These are phyloP conservation scores for Drepana falcataria DNA, from an alignment of 2,888 invertebrate species.

Conservation along the genomic window DNA sequence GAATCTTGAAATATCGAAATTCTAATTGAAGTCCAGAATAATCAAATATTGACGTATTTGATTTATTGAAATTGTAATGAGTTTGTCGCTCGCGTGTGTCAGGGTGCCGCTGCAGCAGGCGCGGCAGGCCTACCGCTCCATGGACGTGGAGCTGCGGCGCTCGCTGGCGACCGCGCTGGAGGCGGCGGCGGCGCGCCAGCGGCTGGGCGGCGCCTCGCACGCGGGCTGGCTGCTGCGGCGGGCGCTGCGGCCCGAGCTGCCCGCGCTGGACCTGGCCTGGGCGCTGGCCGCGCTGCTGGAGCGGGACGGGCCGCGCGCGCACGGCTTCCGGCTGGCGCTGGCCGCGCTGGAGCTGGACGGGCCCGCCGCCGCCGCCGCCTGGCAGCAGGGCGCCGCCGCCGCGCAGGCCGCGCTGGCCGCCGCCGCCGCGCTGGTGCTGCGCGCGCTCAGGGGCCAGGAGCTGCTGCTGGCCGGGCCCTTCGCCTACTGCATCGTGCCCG, in stretches of 20 bases:
- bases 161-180: constrained; percentile 86
- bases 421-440: constrained; percentile 85
- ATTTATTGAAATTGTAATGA: no score
- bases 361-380: constrained; percentile 26
- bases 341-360: constrained; percentile 49
- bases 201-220: constrained; percentile 83
- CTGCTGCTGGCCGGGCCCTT: constrained; percentile 94
- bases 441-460: constrained; percentile 82
- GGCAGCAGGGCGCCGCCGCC: no score
- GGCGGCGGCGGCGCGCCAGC: constrained; percentile 81
- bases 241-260: no score
- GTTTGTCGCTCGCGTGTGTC: constrained; percentile 6
- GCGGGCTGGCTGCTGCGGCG: no score
- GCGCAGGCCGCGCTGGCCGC: constrained; percentile 83
- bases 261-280: no score
- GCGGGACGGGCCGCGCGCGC: constrained; percentile 90
- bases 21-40: no score
- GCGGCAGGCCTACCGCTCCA: constrained; percentile 89
- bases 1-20: no score
- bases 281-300: constrained; percentile 88
- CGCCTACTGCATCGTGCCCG: constrained; percentile 90
- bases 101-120: constrained; percentile 92
- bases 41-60: no score
- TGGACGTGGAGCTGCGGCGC: constrained; percentile 91
- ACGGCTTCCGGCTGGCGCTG: constrained; percentile 62